Conservation (phyloP, 2,888 invertebrate species). For the Tachina fera region DNA sequence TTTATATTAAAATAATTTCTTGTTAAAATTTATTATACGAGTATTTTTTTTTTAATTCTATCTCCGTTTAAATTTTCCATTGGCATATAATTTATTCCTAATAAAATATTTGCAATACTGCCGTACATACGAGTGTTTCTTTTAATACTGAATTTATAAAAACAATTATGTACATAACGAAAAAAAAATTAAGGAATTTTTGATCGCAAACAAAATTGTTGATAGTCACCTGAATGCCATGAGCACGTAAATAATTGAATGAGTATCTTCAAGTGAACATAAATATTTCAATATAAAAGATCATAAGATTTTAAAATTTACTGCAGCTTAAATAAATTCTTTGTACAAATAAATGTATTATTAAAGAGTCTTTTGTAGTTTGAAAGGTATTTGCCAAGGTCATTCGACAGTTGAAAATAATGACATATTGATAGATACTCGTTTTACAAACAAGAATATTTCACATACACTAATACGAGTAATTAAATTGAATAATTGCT, state of each 20-base stretch:
- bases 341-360: neutral
- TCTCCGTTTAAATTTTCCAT: neutral
- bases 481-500: neutral
- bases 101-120: slow-evolving; percentile 14
- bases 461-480: slow-evolving; percentile 15
- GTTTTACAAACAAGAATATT: slow-evolving; percentile 29
- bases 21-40: too few relatives aligned
- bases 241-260: neutral
- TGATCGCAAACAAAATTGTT: slow-evolving; percentile 25
- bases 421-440: slow-evolving; percentile 14
- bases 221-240: neutral
- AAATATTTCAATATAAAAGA: slow-evolving; percentile 17
- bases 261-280: slow-evolving; percentile 25
- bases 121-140: slow-evolving; percentile 14
- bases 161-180: neutral
- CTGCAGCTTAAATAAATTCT: slow-evolving; percentile 14
- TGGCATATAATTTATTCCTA: slow-evolving; percentile 7
- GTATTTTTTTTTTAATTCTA: too few relatives aligned
- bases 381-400: slow-evolving; percentile 68
- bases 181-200: slow-evolving; percentile 4
- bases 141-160: slow-evolving; percentile 16
- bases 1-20: too few relatives aligned
- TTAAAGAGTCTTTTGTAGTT: slow-evolving; percentile 12
- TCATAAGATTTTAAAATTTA: neutral
- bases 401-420: slow-evolving; percentile 44